Evolutionary conservation across 1,140 invertebrate species (phyloP), one percentile per base, ranked within the genome.

Genomic region (Scaptomyza pallida): DNA sequence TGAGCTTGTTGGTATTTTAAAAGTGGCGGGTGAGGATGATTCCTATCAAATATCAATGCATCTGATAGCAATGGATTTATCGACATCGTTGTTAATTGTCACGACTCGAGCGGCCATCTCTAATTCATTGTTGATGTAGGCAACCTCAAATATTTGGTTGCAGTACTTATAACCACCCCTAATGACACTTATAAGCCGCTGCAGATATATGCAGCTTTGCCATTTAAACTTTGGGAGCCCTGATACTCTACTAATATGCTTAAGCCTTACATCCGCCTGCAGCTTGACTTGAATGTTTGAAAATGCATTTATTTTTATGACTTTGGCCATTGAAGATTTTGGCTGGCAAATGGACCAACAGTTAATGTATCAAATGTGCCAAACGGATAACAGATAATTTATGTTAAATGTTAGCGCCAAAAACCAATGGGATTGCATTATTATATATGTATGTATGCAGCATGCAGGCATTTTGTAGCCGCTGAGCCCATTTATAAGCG

Each of bases 171-270:
- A 59, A 19, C 59, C 59, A 52, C 33, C 55, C 81, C 63, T 85
- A 86, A 85, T 86, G 81, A 85, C 81, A 85, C 76, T 85, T 81
- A 65, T 77, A 51, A 64, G 73, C 69, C 69, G 55, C 19, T 75
- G 73, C 57, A 67, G 52, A 55, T 61, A 81, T 70, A 64, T 85
- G 69, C 73, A 80, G 61, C 62, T 67, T 72, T 41, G 47, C 50
- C 40, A 71, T 44, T 57, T 35, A 17, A 88, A 75, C 35, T 55
- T 62, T 69, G 45, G 12, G 16, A 16, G 17, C 13, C 16, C 23
- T 16, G 26, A n/a, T 30, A 23, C 30, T 57, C 45, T 15, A 48
- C 65, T 62, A 56, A 51, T 61, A 60, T 60, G 43, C 33, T 45
- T 37, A 50, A 74, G 55, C 50, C 52, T 63, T 60, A 21, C 69